Evolutionary conservation across 2,113 vertebrate species (phyloP).

Genomic region (Chrysemys picta): DNA sequence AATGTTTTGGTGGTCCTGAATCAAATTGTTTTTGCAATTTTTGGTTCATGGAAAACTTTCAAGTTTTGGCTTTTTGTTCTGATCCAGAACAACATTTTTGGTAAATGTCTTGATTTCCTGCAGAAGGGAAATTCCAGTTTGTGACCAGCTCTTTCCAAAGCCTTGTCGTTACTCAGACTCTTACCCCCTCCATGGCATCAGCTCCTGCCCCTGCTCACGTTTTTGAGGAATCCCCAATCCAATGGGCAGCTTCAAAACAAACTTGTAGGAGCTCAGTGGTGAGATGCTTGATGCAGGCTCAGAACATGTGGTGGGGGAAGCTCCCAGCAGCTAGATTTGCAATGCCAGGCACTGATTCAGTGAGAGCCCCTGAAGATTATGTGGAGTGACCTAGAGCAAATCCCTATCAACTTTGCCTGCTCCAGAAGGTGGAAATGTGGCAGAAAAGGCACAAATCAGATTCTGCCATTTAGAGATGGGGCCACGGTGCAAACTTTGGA

Average conservation of each 20-base stretch:
- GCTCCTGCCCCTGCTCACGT: rapidly evolving
- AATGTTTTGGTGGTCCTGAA: too few relatives aligned
- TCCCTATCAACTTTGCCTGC: not conserved
- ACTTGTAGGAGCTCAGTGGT: not conserved
- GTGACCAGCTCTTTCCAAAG: not conserved
- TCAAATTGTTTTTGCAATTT: too few relatives aligned
- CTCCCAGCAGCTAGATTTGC: too few relatives aligned
- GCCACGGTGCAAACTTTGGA: rapidly evolving
- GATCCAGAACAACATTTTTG: too few relatives aligned
- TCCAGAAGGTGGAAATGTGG: not conserved
- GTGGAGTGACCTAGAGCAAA: not conserved
- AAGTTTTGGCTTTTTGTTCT: too few relatives aligned
- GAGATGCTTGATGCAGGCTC: not conserved
- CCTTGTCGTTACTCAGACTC: not conserved
- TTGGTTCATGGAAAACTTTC: too few relatives aligned
- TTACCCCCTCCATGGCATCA: not conserved
- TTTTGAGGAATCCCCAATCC: not conserved
- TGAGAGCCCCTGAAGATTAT: not conserved
- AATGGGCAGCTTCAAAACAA: not conserved
- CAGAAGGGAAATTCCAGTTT: not conserved
- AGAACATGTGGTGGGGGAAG: too few relatives aligned
- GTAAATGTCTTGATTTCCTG: not conserved
- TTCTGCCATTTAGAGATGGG: not conserved
- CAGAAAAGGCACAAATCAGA: rapidly evolving
- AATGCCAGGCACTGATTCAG: not conserved